Evolutionary conservation across 2,888 invertebrate species (phyloP), one percentile per base, ranked within the genome.

Genomic region (Drosophila atripex): DNA sequence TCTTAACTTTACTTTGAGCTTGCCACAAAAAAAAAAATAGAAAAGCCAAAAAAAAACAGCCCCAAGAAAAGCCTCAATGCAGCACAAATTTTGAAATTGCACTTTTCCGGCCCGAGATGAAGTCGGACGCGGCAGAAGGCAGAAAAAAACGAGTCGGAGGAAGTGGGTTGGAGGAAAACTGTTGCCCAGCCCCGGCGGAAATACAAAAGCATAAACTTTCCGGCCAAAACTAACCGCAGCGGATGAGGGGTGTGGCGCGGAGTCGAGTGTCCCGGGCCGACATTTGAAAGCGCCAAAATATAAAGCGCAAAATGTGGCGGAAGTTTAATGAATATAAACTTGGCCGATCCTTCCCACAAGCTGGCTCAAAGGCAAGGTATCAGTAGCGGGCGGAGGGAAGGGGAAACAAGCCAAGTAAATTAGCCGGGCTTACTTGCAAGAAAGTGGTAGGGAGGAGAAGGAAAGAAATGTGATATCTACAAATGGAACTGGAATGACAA

Each of bases 191-290:
- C 70, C 80, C 71, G 78, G 49, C 87, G 88, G 84, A 85, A 78
- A 85, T 85, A 88, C 84, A 85, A 85, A 80, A 80, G 88, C 88
- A 85, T 86, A 84, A 86, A 85, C 82, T 88, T 85, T 84, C 88
- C 86, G 88, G 86, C 69, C 83, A 70, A 61, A 69, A 76, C 73
- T 61, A 76, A 77, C 68, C 78, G 55, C 77, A 70, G 53, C 69
- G 35, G 35, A 35, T 12, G 32, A n/a, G 32, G n/a, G 32, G 32
- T n/a, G n/a, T n/a, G n/a, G 35, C n/a, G 35, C 35, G 32, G 41
- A 57, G 58, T 59, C 43, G 60, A 63, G 53, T 49, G 66, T 55
- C 73, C 41, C 58, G 46, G 64, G 21, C 71, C 71, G 72, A 51
- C 72, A 61, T 59, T 66, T 65, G 56, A 61, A 75, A 77, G 74